A percentile compares a stretch with the other conserved stretches of the same genome.
Conservation (phyloP, 1,140 invertebrate genomes). For the Chironomus tepperi region DNA sequence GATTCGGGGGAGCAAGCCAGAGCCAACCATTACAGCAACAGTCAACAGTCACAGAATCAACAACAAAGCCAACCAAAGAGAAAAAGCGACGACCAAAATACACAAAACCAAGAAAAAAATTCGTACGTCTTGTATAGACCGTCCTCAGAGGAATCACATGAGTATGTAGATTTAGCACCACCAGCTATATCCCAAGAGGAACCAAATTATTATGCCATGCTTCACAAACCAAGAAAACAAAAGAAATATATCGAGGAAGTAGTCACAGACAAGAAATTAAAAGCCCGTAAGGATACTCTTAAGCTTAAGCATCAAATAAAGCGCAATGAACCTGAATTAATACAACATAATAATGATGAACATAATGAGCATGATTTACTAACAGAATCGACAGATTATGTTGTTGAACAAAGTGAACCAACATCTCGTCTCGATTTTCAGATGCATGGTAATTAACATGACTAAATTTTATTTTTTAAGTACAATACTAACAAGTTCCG, state of each 20-base stretch:
- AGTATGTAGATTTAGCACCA: slow-evolving; percentile 25
- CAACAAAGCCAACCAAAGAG: not conserved
- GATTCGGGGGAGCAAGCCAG: not conserved
- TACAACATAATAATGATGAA: slow-evolving; percentile 35
- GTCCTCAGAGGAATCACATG: slow-evolving; percentile 27
- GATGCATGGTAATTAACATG: slow-evolving; percentile 38
- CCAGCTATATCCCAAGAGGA: slow-evolving; percentile 28
- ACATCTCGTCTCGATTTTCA: slow-evolving; percentile 29
- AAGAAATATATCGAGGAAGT: slow-evolving; percentile 35
- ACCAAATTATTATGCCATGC: slow-evolving; percentile 31
- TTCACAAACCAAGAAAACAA: slow-evolving; percentile 34
- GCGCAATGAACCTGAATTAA: slow-evolving; percentile 25
- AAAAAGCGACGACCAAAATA: slow-evolving; percentile 25
- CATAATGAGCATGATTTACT: slow-evolving; percentile 26
- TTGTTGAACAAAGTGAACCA: not conserved
- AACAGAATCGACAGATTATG: slow-evolving; percentile 36
- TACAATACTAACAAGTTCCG: not conserved
- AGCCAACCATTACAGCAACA: not conserved
- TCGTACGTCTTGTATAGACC: slow-evolving; percentile 27
- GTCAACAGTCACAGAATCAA: not conserved
- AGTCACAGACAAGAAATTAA: slow-evolving; percentile 28
- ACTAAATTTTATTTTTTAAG: slow-evolving; percentile 48
- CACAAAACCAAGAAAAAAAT: slow-evolving; percentile 26
- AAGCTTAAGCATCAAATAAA: slow-evolving; percentile 25
- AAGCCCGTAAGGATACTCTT: slow-evolving; percentile 32